phyloP scores from a whole-genome alignment of 2,113 vertebrate genomes.

The Grantiella picta region DNA sequence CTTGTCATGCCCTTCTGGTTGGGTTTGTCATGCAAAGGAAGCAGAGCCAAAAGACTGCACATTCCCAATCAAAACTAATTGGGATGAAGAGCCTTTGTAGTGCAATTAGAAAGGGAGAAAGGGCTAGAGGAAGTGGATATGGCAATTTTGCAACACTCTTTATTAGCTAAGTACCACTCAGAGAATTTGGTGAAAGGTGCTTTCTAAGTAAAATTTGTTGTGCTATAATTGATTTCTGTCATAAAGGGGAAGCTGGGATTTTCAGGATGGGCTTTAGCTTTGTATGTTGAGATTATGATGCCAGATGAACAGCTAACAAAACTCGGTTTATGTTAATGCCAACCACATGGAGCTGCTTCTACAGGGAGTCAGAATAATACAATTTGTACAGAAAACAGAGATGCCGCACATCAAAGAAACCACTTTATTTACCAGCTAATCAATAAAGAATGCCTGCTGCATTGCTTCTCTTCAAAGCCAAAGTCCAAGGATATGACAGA shows the following conservation, averaged over 20 bases:
- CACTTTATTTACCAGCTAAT: constrained; percentile 75
- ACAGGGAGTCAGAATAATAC: constrained; percentile 69
- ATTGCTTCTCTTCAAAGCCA: constrained; percentile 67
- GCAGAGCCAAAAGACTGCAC: constrained; percentile 66
- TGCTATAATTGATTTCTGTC: constrained; percentile 70
- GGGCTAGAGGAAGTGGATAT: constrained; percentile 60
- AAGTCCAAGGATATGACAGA: constrained; percentile 64
- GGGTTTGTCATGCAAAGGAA: constrained; percentile 70
- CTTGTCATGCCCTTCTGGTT: constrained; percentile 57
- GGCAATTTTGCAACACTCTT: constrained; percentile 42
- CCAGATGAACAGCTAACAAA: constrained; percentile 69
- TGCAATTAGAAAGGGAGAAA: constrained; percentile 30
- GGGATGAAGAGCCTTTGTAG: constrained; percentile 58
- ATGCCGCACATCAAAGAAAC: constrained; percentile 71
- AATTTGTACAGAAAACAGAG: constrained; percentile 73
- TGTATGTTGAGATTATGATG: constrained; percentile 50
- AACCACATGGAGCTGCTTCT: constrained; percentile 67
- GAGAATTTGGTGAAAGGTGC: constrained; percentile 69
- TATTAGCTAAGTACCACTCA: constrained; percentile 63
- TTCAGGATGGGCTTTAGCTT: constrained; percentile 53
- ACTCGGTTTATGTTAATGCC: constrained; percentile 70
- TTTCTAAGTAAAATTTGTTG: constrained; percentile 69
- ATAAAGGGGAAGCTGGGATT: constrained; percentile 62
- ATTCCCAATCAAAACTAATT: constrained; percentile 70
- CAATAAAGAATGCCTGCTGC: constrained; percentile 73